Evolutionary conservation across 2,113 vertebrate genomes (phyloP).

Genomic region (Xiphias gladius): DNA sequence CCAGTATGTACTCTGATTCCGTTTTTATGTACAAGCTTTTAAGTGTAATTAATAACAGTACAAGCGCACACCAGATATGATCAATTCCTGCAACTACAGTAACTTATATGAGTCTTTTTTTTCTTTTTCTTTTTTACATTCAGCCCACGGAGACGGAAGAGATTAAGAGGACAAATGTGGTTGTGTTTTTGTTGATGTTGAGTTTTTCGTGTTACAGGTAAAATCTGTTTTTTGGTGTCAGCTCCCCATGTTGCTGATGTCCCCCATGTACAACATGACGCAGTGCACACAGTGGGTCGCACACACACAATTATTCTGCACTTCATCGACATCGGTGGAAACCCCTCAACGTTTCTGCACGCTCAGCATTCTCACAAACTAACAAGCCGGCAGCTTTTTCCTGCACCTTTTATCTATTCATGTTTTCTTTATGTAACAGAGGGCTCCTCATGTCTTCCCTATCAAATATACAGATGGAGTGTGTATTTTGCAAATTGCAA

Average conservation of each 20-base stretch:
- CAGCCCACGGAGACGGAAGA: not conserved
- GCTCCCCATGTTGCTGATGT: not conserved
- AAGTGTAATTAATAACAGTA: no score
- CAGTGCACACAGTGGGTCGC: not conserved
- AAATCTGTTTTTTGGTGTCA: not conserved
- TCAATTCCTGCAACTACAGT: not conserved
- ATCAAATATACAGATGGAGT: slow-evolving; percentile 61
- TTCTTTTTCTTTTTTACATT: not conserved
- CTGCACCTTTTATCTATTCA: slow-evolving; percentile 48
- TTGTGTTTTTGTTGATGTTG: not conserved
- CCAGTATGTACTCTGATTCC: no score
- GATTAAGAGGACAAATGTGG: not conserved
- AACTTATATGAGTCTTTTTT: not conserved
- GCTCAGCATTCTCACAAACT: slow-evolving; percentile 51
- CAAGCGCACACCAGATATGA: no score
- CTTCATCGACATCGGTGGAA: slow-evolving; percentile 41
- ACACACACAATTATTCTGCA: slow-evolving; percentile 29
- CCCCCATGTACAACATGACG: not conserved
- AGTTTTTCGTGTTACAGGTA: not conserved
- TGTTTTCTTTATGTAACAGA: slow-evolving; percentile 47
- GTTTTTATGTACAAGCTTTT: no score
- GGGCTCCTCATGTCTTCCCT: slow-evolving; percentile 7
- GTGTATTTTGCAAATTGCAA: slow-evolving; percentile 57
- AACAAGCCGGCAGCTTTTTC: slow-evolving; percentile 56
- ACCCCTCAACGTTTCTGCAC: slow-evolving; percentile 38